phyloP scores from a whole-genome alignment of 2,113 vertebrate species.

The Struthio camelus region DNA sequence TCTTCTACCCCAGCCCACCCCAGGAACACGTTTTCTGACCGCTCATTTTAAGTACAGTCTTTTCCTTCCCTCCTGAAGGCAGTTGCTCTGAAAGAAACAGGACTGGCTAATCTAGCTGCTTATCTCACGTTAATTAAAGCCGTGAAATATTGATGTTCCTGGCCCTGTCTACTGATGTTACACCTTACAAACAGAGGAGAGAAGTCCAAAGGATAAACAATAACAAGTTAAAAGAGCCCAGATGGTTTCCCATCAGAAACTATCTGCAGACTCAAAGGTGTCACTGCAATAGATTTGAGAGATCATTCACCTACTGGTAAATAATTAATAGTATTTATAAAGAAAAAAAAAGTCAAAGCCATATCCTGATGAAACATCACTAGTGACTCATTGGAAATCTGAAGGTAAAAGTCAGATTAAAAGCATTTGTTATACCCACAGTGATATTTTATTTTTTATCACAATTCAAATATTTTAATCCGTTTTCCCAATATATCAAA shows the following conservation, averaged over 20 bases:
- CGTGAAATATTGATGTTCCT: slow-evolving; percentile 82
- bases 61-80: not conserved
- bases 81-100: not conserved
- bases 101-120: not conserved
- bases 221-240: slow-evolving; percentile 59
- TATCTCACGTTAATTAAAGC: slow-evolving; percentile 71
- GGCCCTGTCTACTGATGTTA: slow-evolving; percentile 63
- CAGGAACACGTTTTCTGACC: rapidly evolving
- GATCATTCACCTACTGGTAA: slow-evolving; percentile 61
- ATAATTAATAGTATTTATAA: slow-evolving; percentile 74
- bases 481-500: not conserved
- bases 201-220: slow-evolving; percentile 69
- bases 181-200: slow-evolving; percentile 65
- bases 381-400: slow-evolving; percentile 21
- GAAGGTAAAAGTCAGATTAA: not conserved
- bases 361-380: slow-evolving; percentile 31
- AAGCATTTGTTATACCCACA: not conserved
- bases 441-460: not conserved
- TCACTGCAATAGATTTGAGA: slow-evolving; percentile 63
- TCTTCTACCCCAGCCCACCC: not conserved
- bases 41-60: rapidly evolving
- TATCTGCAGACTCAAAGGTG: slow-evolving; percentile 57
- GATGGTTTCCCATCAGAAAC: slow-evolving; percentile 72
- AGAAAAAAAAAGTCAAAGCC: not conserved
- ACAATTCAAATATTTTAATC: not conserved